Base-by-base conservation (phyloP, 2,113 vertebrate species). In the Prionailurus bengalensis region DNA sequence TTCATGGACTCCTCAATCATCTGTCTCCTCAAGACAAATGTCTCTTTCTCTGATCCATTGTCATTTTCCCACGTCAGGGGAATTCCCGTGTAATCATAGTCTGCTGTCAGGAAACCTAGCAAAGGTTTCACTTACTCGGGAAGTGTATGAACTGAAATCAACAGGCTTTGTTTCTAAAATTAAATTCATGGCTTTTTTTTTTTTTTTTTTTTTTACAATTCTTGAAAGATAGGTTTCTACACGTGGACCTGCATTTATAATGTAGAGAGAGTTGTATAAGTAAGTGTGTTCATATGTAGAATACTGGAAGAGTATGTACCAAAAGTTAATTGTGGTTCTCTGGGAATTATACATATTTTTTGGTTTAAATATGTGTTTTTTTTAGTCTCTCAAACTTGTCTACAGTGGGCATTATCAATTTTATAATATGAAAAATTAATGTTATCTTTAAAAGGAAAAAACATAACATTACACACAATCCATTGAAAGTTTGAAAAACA, bases 341-440 rank as follows among this genome's bases (percentile, higher is more conserved):
- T 86, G 17, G 19, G 12, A 81, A 51, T 83, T 90, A 51, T 15
- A 51, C 36, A 42, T 61, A 42, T 61, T 95, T 91, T 95, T 76
- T 78, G 53, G 11, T n/a, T 70, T 79, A 86, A 95, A 53, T 81
- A 33, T 61, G 0, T 81, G 31, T 36, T 65, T 93, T 80, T 95
- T n/a, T 93, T 51, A 95, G 45, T 89, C 89, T 95, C 80, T 82
- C 66, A 73, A 90, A 81, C 25, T 76, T 86, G 45, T 81, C 33
- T 86, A 12, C 16, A 61, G 23, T 93, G 66, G 66, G 80, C 33
- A 36, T 55, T 70, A 74, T n/a, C 76, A 71, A 39, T 81, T 91
- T 71, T 86, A 80, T 73, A 68, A 84, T 84, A 39, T n/a, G n/a
- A 89, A 76, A 96, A 73, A 76, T 66, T 66, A 25, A 66, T 61